Conservation (phyloP, 2,888 invertebrate species). For the Oxycera nigricornis region DNA sequence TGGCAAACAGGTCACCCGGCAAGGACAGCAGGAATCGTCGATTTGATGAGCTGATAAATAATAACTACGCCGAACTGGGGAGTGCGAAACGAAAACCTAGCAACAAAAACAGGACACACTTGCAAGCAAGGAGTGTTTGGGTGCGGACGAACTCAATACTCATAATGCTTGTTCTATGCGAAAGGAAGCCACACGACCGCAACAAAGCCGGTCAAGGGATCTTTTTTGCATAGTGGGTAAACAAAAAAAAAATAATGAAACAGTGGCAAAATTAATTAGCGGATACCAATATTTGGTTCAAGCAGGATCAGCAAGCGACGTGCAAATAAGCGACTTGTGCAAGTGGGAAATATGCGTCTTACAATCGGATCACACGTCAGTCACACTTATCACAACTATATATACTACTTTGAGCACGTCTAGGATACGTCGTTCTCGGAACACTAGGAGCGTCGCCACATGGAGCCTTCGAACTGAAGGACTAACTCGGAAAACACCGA, state of each 20-base stretch:
- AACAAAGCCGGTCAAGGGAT: too few relatives aligned
- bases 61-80: not conserved
- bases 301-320: too few relatives aligned
- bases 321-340: too few relatives aligned
- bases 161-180: not conserved
- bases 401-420: too few relatives aligned
- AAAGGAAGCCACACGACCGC: too few relatives aligned
- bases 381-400: too few relatives aligned
- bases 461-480: slow-evolving; percentile 22
- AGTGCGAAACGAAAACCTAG: not conserved
- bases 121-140: not conserved
- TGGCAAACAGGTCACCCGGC: not conserved
- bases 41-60: not conserved
- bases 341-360: too few relatives aligned
- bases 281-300: too few relatives aligned
- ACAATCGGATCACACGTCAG: too few relatives aligned
- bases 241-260: too few relatives aligned
- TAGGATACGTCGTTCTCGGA: not conserved
- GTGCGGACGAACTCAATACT: slow-evolving; percentile 1
- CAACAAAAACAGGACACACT: not conserved
- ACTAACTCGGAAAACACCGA: not conserved
- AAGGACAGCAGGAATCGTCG: not conserved
- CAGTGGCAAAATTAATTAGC: too few relatives aligned
- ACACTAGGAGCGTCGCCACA: not conserved
- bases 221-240: too few relatives aligned